A percentile compares a stretch with the other conserved stretches of the same genome.
phyloP scores from a whole-genome alignment of 2,888 invertebrate species.

The Frankliniella fusca region DNA sequence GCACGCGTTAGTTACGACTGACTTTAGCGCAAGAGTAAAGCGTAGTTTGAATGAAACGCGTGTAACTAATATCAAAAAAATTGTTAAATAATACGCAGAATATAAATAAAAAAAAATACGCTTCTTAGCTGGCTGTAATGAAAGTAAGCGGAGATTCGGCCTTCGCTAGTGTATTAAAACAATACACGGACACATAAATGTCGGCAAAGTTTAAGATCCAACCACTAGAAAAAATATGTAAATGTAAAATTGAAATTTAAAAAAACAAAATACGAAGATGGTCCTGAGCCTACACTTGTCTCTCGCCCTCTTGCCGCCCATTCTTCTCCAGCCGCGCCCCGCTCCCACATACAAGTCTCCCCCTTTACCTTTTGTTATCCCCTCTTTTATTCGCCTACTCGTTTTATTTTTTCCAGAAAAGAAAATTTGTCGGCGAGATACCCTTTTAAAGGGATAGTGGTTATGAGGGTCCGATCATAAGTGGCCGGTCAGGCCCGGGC shows the following conservation, averaged over 20 bases:
- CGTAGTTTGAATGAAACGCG: no score
- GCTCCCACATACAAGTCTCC: background rate
- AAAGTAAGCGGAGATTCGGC: background rate
- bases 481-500: background rate
- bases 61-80: no score
- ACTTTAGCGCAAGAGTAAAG: no score
- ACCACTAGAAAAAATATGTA: background rate
- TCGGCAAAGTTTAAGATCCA: background rate
- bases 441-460: constrained; percentile 12
- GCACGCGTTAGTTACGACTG: no score
- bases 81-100: background rate
- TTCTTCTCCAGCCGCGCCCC: background rate
- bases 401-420: background rate
- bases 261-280: background rate
- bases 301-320: background rate
- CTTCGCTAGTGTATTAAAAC: background rate
- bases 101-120: background rate
- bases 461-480: constrained; percentile 17
- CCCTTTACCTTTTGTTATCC: constrained; percentile 2
- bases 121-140: background rate
- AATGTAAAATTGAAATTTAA: background rate
- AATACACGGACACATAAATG: background rate
- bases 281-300: background rate
- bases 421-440: constrained; percentile 20
- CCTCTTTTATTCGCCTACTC: background rate